Base-by-base conservation (phyloP, 2,888 invertebrate species). In the Plebejus argus region DNA sequence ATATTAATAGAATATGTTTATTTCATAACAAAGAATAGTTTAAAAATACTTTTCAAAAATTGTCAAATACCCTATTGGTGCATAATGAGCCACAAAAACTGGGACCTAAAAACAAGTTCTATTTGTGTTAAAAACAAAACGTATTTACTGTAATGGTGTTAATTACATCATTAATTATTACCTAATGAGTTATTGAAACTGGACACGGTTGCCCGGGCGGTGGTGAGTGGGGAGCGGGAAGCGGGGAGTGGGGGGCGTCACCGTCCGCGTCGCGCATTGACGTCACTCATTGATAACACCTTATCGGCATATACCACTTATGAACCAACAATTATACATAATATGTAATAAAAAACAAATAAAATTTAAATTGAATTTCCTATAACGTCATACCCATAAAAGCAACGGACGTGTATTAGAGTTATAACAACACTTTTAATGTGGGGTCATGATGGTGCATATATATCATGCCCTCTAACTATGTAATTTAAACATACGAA, bases 371-470 rank as follows among this genome's bases (percentile, higher is more conserved):
- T 72, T 72, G 45, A 39, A 45, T 72, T 72, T 45, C 72, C 20
- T 39, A 39, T 12, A 72, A 39, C 72, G 72, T 72, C 72, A 72
- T 72, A 39, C 39, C 72, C 39, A 72, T 72, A 72, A 72, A 72
- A 72, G 35, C 35, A 33, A 66, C 33, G 15, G 33, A 66, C 66
- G 66, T 66, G 28, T 66, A 1, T 28, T 28, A 28, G 66, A 18
- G 28, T 66, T 66, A 18, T 28, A 66, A 66, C 66, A 66, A 66
- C 66, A 33, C 15, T 33, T 61, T 66, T 66, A 66, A 66, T 66
- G 28, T 15, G 66, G 66, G 28, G 66, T 66, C 66, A 33, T 28
- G 15, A 66, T 66, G 66, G 28, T 66, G 28, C 5, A 66, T 33
- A 15, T 28, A 6, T 66, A 66, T 66, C 28, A 66, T 28, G 66